Evolutionary conservation across 2,113 vertebrate genomes (phyloP).

Genomic region (Oncorhynchus kisutch): DNA sequence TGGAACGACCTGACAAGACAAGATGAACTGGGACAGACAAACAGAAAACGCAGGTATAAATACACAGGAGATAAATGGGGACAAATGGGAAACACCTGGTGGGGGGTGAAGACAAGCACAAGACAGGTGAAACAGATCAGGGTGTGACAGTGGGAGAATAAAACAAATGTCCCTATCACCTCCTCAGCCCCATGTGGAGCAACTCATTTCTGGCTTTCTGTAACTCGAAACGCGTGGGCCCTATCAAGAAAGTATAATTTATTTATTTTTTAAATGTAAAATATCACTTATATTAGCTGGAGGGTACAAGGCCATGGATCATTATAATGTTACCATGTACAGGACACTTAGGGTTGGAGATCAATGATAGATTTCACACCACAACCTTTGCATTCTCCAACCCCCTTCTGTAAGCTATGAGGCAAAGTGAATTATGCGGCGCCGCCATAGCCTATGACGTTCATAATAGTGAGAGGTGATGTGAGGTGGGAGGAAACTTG

Average conservation of each 20-base stretch:
- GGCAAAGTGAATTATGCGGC: conserved; percentile 67
- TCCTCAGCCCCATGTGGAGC: conserved; percentile 41
- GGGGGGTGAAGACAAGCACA: too few relatives aligned
- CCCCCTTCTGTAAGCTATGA: conserved; percentile 56
- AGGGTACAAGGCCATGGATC: conserved; percentile 59
- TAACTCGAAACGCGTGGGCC: conserved; percentile 16
- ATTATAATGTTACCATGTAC: conserved; percentile 64
- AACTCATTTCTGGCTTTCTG: conserved; percentile 39
- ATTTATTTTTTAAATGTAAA: too few relatives aligned
- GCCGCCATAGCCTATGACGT: conserved; percentile 40
- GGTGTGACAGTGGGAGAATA: conserved; percentile 22
- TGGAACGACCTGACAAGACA: too few relatives aligned
- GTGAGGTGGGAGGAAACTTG: too few relatives aligned
- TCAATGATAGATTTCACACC: conserved; percentile 42
- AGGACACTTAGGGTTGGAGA: conserved; percentile 53
- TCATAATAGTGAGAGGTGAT: conserved; percentile 25
- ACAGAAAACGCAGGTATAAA: too few relatives aligned
- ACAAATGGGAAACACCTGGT: too few relatives aligned
- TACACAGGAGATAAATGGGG: too few relatives aligned
- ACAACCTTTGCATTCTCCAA: conserved; percentile 1
- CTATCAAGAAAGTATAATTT: conserved; percentile 40
- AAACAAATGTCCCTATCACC: conserved; percentile 64
- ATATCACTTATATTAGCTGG: conserved; percentile 58
- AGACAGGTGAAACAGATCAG: too few relatives aligned
- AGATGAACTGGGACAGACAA: too few relatives aligned